A percentile compares a stretch with the other conserved stretches of the same genome.
phyloP scores from a whole-genome alignment of 2,797 vertebrate genomes.

The Spondyliosoma cantharus region DNA sequence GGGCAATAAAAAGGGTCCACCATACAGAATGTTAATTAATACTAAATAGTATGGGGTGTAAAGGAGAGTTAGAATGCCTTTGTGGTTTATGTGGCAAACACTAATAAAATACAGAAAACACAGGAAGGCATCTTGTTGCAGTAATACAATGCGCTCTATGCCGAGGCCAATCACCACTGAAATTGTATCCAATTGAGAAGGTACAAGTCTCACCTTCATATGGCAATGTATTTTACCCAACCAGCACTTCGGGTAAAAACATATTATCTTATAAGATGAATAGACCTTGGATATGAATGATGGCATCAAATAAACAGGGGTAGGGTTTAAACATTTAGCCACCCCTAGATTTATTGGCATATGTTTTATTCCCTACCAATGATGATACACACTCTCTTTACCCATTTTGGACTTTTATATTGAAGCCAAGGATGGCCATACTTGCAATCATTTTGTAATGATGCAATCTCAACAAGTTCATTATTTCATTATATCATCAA shows the following conservation, averaged over 20 bases:
- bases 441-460: too few species aligned
- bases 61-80: background rate
- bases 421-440: too few species aligned
- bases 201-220: conserved; percentile 4
- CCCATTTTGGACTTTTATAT: conserved; percentile 7
- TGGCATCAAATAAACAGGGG: background rate
- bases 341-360: conserved; percentile 29
- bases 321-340: too few species aligned
- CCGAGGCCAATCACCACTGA: conserved; percentile 5
- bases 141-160: background rate
- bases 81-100: background rate
- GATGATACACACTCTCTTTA: conserved; percentile 9
- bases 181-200: background rate
- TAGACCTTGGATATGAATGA: conserved; percentile 20
- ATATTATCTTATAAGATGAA: conserved; percentile 9
- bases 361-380: conserved; percentile 12
- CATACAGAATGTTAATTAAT: background rate
- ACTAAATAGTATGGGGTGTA: background rate
- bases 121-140: background rate
- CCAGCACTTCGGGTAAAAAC: background rate
- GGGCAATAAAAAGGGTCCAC: background rate
- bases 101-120: conserved; percentile 10
- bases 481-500: too few species aligned
- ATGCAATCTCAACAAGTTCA: too few species aligned
- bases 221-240: conserved; percentile 14